Percentiles rank a stretch among this genome's conserved stretches.
These are phyloP conservation scores for Orchestia grillus DNA, from an alignment of 1,140 invertebrate genomes.

Conservation along the genomic window DNA sequence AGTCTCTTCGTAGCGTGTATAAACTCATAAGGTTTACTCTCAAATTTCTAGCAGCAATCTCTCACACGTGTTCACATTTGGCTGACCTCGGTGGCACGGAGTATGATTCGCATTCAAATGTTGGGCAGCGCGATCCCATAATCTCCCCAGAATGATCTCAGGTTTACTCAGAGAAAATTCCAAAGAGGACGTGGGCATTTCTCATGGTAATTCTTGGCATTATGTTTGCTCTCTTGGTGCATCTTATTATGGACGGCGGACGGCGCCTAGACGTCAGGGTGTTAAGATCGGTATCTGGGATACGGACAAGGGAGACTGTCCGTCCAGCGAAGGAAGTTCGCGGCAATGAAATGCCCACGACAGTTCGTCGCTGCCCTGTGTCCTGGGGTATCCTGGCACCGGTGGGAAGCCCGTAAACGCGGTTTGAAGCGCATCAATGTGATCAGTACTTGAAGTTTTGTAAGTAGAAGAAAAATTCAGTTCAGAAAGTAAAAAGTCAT, in stretches of 20 bases:
- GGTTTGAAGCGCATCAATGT: too few species aligned
- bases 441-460: too few species aligned
- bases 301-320: background rate
- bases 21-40: background rate
- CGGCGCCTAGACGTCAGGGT: constrained; percentile 18
- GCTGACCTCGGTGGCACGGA: background rate
- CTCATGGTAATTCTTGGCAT: constrained; percentile 54
- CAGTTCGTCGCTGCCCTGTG: background rate
- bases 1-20: background rate
- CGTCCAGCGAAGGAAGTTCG: background rate
- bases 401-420: background rate
- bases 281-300: constrained; percentile 22
- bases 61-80: background rate
- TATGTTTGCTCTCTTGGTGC: constrained; percentile 41
- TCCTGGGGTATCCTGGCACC: background rate
- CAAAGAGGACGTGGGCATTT: constrained; percentile 23
- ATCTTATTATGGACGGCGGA: constrained; percentile 23
- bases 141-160: constrained; percentile 46
- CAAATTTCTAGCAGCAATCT: background rate
- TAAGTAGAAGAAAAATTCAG: too few species aligned
- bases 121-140: constrained; percentile 15
- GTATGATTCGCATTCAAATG: constrained; percentile 15
- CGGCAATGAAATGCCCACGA: constrained; percentile 8
- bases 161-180: constrained; percentile 18
- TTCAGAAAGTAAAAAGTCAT: too few species aligned